Evolutionary conservation across 2,113 vertebrate genomes (phyloP).

Genomic region (Bos taurus): ARS-UCD2.0 NC_037348.1:65993501-65994000

Average conservation of each 20-base stretch:
- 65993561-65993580: accelerated
- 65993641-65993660: accelerated
- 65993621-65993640: no score
- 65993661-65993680: background rate
- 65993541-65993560: background rate
- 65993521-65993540: background rate
- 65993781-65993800: background rate
- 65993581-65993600: no score
- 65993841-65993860: background rate
- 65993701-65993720: background rate
- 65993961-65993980: accelerated
- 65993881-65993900: accelerated
- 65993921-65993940: background rate
- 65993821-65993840: accelerated
- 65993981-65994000: accelerated
- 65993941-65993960: background rate
- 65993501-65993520: accelerated
- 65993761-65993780: background rate
- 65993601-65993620: background rate
- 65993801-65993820: background rate
- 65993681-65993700: background rate
- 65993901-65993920: accelerated
- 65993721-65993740: accelerated
- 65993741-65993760: accelerated
- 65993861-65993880: background rate